phyloP scores from a whole-genome alignment of 2,888 invertebrate genomes.

The Spisula solida region DNA sequence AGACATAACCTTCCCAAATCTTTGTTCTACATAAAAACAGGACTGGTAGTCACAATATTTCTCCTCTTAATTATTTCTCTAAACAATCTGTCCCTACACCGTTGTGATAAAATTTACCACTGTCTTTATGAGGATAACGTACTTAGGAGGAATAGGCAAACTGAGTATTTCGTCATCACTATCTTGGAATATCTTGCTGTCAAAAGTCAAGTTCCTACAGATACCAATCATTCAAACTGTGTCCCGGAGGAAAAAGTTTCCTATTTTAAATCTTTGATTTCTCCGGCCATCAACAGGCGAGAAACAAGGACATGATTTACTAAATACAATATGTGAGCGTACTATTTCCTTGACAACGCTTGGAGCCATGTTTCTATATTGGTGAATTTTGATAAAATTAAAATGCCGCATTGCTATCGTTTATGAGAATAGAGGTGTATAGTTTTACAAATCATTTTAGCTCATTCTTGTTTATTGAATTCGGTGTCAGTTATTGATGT shows the following conservation, averaged over 20 bases:
- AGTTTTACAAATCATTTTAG: not conserved
- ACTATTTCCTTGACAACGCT: not conserved
- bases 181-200: not conserved
- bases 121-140: not conserved
- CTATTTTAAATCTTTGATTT: not conserved
- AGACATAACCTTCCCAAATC: too few species aligned
- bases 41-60: not conserved
- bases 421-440: not conserved
- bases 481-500: not conserved
- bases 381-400: not conserved
- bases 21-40: not conserved
- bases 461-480: not conserved
- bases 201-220: conserved; percentile 9
- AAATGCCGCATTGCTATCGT: not conserved
- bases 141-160: not conserved
- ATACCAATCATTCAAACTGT: not conserved
- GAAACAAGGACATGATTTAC: not conserved
- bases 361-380: not conserved
- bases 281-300: not conserved
- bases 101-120: not conserved
- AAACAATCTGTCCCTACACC: not conserved
- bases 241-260: not conserved
- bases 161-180: not conserved
- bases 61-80: not conserved
- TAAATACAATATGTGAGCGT: not conserved